Evolutionary conservation across 2,888 invertebrate species (phyloP), one percentile per base, ranked within the genome.

Genomic region (Steromphala cineraria): DNA sequence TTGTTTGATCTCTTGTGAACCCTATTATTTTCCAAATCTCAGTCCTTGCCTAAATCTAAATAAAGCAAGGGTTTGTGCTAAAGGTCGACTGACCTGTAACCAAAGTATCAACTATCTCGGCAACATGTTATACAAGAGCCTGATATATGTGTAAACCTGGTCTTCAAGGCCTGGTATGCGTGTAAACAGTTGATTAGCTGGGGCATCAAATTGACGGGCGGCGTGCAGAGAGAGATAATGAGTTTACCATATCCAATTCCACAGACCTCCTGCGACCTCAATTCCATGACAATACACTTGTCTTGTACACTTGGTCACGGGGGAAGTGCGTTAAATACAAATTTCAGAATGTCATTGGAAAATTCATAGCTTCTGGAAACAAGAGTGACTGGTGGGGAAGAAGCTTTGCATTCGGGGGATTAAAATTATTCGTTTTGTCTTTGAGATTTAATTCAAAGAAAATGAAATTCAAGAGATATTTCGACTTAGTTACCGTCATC

Each of bases 151-250:
- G 17, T 28, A 17, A 24, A 62, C 28, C 15, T 31, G 36, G 31
- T 13, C 17, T 71, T 36, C 71, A 36, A 71, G 5, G 5, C 40
- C 28, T 36, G 36, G 36, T 19, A 2, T 17, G 40, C 71, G 36
- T 40, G 71, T 71, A n/a, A 71, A 71, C 40, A 7, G 19, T 17
- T 19, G 31, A 28, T 71, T 36, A 71, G 31, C 40, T 10, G 4
- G 28, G 31, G 8, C 71, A 71, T 28, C 17, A n/a, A 71, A 71
- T 36, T 15, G 71, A n/a, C 36, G 17, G n/a, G 1, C 13, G 19
- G 71, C 71, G 71, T 71, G 71, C 36, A 36, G 19, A 31, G 40
- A 10, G 36, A 71, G 71, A 71, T 71, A 71, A 71, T 40, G 71
- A 31, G 40, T 31, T 36, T 36, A 19, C 17, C 31, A 31, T 19